Evolutionary conservation across 1,140 invertebrate genomes (phyloP), one percentile per base, ranked within the genome.

Genomic region (Rhopalosiphum padi): DNA sequence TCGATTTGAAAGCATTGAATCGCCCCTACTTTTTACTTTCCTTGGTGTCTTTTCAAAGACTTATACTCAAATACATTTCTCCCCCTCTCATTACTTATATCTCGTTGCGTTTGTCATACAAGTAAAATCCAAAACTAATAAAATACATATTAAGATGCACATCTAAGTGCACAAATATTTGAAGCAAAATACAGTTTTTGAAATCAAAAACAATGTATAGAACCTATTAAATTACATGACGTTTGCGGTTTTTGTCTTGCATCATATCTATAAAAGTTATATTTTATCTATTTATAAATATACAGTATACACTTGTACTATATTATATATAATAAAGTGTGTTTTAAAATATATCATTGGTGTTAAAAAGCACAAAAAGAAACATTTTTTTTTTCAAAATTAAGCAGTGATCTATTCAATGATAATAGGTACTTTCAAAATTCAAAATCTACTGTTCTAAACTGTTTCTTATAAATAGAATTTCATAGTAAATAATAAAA

Each of bases 1-100:
- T 82, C 51, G 35, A 86, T 86, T 93, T 55, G 25, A 43, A 41
- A 41, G 55, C 15, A 90, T 90, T 46, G 25, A 43, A 90, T 60
- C 37, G 8, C 89, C 89, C 89, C 55, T 90, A 90, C 35, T 90
- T 90, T 90, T 90, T 60, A 43, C 5, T 68, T 90, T 22, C 18
- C 89, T 43, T 53, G 11, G 55, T 41, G 7, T 60, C 41, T 60
- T 90, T 43, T 68, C 15, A 37, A 90, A 90, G 21, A 90, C 37
- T 60, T 43, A 60, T 30, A 90, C 88, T 90, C 18, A 53, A 51
- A 53, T 53, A 43, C 21, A 60, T 90, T 60, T 23, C 23, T 60
- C 7, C 21, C 43, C 37, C 21, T n/a, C 43, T 41, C 23, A n/a
- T 25, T 90, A 2, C 53, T 21, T 55, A 35, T 25, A 25, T 25